A percentile compares a stretch with the other conserved stretches of the same genome.
Conservation (phyloP, 2,888 invertebrate genomes). For the Notodonta ziczac region DNA sequence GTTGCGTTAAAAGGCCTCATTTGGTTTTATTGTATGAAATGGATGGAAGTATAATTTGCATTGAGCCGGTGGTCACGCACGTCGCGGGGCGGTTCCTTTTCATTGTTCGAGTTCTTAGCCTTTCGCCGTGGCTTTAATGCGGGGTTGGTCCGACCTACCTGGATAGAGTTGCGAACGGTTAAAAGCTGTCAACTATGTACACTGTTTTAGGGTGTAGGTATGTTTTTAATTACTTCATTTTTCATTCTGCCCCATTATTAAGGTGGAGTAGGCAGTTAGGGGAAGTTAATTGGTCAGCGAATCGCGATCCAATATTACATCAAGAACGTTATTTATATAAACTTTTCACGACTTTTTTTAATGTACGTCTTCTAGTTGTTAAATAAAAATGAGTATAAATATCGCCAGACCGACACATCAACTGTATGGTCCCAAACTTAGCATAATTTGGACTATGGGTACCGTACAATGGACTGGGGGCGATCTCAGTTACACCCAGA, state of each 20-base stretch:
- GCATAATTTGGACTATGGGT: too few species aligned
- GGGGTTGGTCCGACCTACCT: slow-evolving; percentile 53
- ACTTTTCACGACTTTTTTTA: background rate
- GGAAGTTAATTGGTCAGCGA: slow-evolving; percentile 13
- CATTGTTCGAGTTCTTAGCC: slow-evolving; percentile 70
- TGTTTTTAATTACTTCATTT: slow-evolving; percentile 40
- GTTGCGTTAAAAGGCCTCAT: slow-evolving; percentile 83
- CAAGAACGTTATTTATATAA: slow-evolving; percentile 3
- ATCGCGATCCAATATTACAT: slow-evolving; percentile 9
- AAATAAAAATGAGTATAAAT: too few species aligned
- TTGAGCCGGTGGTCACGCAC: slow-evolving; percentile 81
- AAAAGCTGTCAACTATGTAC: slow-evolving; percentile 40
- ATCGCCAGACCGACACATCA: too few species aligned
- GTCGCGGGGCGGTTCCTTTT: slow-evolving; percentile 66
- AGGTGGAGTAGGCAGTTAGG: slow-evolving; percentile 9
- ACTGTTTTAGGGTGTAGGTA: slow-evolving; percentile 32
- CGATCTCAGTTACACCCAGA: too few species aligned
- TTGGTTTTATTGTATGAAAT: slow-evolving; percentile 82
- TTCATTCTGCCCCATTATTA: slow-evolving; percentile 24
- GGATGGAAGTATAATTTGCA: slow-evolving; percentile 82
- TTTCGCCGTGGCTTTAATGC: slow-evolving; percentile 67
- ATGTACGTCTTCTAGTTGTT: background rate
- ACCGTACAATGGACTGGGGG: too few species aligned
- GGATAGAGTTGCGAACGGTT: slow-evolving; percentile 37
- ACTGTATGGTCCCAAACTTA: too few species aligned